Conservation (phyloP, 2,888 invertebrate species). For the Torymus aiolomorphi region DNA sequence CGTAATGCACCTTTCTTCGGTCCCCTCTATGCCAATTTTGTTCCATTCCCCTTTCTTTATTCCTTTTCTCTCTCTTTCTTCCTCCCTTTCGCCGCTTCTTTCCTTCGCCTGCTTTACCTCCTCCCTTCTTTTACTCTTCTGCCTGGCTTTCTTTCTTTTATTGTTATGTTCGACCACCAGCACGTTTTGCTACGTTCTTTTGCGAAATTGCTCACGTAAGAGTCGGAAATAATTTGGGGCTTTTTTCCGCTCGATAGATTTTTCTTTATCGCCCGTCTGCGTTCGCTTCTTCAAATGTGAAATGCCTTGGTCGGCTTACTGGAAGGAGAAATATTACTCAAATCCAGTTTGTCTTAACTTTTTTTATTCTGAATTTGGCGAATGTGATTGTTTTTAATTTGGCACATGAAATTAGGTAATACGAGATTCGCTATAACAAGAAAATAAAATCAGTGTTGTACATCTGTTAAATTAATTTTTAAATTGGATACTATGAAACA, state of each 20-base stretch:
- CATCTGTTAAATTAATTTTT: too few species aligned
- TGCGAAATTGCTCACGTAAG: conserved; percentile 52
- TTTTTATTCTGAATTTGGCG: background rate
- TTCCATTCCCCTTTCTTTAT: background rate
- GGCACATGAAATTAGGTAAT: too few species aligned
- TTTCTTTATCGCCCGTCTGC: conserved; percentile 45
- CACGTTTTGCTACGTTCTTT: conserved; percentile 41
- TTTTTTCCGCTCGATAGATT: conserved; percentile 53
- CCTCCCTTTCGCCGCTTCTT: background rate
- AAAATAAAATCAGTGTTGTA: too few species aligned
- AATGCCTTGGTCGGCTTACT: conserved; percentile 14
- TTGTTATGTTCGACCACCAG: conserved; percentile 41
- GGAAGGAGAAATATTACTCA: conserved; percentile 24
- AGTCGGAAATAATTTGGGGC: conserved; percentile 56
- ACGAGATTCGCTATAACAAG: too few species aligned
- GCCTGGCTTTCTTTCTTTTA: conserved; percentile 34
- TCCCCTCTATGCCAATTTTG: conserved; percentile 37
- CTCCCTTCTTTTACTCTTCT: conserved; percentile 1
- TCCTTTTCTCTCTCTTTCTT: background rate
- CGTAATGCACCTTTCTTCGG: conserved; percentile 49
- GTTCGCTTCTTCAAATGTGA: conserved; percentile 35
- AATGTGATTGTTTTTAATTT: too few species aligned
- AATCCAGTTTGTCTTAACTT: conserved; percentile 27
- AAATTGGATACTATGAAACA: too few species aligned
- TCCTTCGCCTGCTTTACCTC: background rate